phyloP scores from a whole-genome alignment of 92 coral and sea anemone genomes.

The Micromussa lordhowensis region DNA sequence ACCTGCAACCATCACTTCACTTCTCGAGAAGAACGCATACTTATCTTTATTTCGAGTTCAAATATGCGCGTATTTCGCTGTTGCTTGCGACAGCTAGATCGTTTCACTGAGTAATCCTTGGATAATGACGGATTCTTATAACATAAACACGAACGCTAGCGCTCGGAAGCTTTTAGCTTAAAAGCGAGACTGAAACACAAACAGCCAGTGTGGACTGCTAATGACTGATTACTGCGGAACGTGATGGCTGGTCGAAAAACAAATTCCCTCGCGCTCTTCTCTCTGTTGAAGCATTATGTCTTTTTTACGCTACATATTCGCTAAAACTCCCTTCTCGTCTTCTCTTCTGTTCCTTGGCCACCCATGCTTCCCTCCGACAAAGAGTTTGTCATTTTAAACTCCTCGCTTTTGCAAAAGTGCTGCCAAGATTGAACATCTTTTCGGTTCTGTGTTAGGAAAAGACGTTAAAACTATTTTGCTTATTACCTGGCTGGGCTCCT shows the following conservation, averaged over 20 bases:
- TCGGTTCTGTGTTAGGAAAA: not conserved
- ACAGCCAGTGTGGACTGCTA: not conserved
- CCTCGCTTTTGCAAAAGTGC: too few relatives aligned
- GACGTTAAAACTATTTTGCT: not conserved
- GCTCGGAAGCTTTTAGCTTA: not conserved
- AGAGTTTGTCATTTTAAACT: too few relatives aligned
- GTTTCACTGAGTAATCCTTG: not conserved
- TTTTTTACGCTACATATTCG: too few relatives aligned
- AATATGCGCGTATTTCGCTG: not conserved
- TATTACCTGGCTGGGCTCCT: not conserved
- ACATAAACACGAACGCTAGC: not conserved
- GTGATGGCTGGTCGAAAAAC: not conserved
- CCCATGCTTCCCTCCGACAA: too few relatives aligned
- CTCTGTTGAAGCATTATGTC: not conserved
- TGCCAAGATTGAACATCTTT: not conserved
- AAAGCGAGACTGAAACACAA: not conserved
- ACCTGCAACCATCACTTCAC: too few relatives aligned
- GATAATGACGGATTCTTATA: constrained; percentile 11
- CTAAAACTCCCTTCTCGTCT: too few relatives aligned
- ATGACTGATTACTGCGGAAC: not conserved
- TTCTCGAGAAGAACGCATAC: too few relatives aligned
- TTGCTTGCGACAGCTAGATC: not conserved
- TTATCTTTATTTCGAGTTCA: not conserved
- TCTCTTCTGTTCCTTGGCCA: too few relatives aligned
- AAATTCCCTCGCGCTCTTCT: not conserved